These are phyloP conservation scores for Thaumetopoea pityocampa DNA, from an alignment of 1,140 invertebrate genomes.

Conservation along the genomic window DNA sequence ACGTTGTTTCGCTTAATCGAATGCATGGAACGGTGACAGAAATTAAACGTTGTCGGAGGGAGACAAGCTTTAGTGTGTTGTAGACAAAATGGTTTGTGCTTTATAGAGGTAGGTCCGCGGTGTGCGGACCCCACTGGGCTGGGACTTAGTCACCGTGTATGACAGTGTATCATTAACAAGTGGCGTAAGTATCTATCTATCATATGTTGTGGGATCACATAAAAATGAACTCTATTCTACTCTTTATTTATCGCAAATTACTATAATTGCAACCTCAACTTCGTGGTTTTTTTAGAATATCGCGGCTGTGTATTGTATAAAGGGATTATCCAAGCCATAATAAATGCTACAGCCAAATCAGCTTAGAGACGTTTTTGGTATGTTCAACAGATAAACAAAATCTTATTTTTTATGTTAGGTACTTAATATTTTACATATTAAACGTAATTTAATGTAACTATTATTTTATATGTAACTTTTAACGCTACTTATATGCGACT, in stretches of 20 bases:
- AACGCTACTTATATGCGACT: too few species aligned
- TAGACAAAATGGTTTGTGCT: constrained; percentile 44
- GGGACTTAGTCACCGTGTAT: constrained; percentile 33
- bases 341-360: too few species aligned
- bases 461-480: too few species aligned
- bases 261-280: constrained; percentile 40
- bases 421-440: too few species aligned
- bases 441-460: too few species aligned
- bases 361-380: too few species aligned
- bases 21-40: constrained; percentile 65
- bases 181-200: constrained; percentile 56
- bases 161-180: constrained; percentile 32
- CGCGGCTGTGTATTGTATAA: too few species aligned
- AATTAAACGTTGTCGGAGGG: constrained; percentile 29
- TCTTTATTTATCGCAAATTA: constrained; percentile 41
- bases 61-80: constrained; percentile 48
- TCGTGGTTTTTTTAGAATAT: too few species aligned
- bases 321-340: too few species aligned
- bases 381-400: too few species aligned
- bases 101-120: constrained; percentile 37
- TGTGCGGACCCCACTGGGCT: constrained; percentile 32
- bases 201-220: constrained; percentile 61
- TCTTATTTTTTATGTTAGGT: too few species aligned
- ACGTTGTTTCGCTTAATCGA: constrained; percentile 30
- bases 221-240: constrained; percentile 37